phyloP scores from a whole-genome alignment of 2,888 invertebrate species.

The Quadroppia sp. region DNA sequence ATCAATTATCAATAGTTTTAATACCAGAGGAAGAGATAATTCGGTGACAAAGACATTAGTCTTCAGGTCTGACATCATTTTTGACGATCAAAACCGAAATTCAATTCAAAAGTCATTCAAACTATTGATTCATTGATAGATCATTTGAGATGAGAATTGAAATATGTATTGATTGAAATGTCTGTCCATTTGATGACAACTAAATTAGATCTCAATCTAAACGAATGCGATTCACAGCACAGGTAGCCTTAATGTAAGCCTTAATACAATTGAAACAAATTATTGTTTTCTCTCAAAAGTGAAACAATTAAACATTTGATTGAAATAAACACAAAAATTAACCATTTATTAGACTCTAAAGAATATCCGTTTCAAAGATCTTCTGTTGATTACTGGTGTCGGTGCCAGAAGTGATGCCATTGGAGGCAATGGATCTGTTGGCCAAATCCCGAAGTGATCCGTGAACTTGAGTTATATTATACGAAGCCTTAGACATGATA shows the following conservation, averaged over 20 bases:
- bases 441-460: constrained; percentile 48
- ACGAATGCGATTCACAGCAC: too few species aligned
- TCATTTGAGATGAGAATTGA: background rate
- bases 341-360: constrained; percentile 56
- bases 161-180: background rate
- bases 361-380: constrained; percentile 84
- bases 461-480: constrained; percentile 58
- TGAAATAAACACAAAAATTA: background rate
- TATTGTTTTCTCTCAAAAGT: too few species aligned
- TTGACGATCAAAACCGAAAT: too few species aligned
- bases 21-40: background rate
- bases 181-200: background rate
- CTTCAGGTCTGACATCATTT: too few species aligned
- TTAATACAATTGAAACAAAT: too few species aligned
- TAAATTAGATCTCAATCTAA: background rate
- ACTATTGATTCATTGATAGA: background rate
- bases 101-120: background rate
- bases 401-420: constrained; percentile 42
- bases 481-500: constrained; percentile 73
- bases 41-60: background rate
- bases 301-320: background rate
- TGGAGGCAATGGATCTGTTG: constrained; percentile 25
- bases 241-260: too few species aligned
- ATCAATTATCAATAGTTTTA: background rate
- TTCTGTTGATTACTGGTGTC: constrained; percentile 45